Percentiles rank a stretch among this genome's conserved stretches.
Evolutionary conservation across 1,140 invertebrate species (phyloP).

Genomic region (Aphaenogaster ashmeadi): DNA sequence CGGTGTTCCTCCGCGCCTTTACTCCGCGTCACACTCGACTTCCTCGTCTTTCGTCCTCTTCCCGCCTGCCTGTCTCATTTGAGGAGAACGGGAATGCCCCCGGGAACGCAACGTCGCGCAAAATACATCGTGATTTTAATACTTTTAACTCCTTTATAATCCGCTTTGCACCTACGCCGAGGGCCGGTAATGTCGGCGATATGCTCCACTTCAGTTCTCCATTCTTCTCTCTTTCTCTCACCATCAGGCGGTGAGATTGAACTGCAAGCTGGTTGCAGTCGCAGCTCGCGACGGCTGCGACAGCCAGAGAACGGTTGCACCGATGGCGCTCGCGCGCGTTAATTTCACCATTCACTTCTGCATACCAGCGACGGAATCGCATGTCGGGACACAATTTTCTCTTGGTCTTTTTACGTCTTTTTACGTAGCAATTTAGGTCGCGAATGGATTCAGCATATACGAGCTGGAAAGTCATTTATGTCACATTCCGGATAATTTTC

Average conservation of each 20-base stretch:
- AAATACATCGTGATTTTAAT: slow-evolving; percentile 86
- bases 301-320: slow-evolving; percentile 30
- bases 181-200: slow-evolving; percentile 55
- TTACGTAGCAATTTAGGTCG: slow-evolving; percentile 65
- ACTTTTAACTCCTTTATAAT: slow-evolving; percentile 86
- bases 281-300: slow-evolving; percentile 30
- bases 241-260: slow-evolving; percentile 14
- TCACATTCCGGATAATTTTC: slow-evolving; percentile 64
- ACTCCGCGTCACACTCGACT: slow-evolving; percentile 73
- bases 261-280: neutral
- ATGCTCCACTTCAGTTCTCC: slow-evolving; percentile 27
- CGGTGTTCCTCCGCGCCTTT: slow-evolving; percentile 53
- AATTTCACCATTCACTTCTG: slow-evolving; percentile 70
- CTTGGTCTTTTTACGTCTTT: slow-evolving; percentile 37
- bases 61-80: slow-evolving; percentile 51
- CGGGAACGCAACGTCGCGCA: slow-evolving; percentile 62
- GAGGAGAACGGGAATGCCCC: slow-evolving; percentile 67
- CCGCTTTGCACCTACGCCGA: slow-evolving; percentile 79
- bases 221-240: slow-evolving; percentile 27
- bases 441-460: slow-evolving; percentile 23
- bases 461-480: slow-evolving; percentile 56
- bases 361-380: slow-evolving; percentile 8
- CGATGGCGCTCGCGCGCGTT: slow-evolving; percentile 14
- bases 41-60: slow-evolving; percentile 67
- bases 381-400: slow-evolving; percentile 19